phyloP scores from a whole-genome alignment of 1,140 invertebrate genomes.

The Sminthurinus signatus region DNA sequence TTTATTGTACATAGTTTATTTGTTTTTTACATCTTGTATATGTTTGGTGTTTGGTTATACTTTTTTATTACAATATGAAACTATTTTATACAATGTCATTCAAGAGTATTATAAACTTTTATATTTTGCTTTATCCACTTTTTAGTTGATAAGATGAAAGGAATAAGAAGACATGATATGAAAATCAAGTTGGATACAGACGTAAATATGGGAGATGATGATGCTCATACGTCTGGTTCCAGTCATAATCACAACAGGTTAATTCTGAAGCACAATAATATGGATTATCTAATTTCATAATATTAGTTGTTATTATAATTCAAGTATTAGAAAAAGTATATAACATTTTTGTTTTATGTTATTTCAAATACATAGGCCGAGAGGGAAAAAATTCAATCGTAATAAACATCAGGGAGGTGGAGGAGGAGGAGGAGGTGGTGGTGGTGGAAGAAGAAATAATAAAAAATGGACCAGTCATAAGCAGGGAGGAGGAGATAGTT shows the following conservation, averaged over 20 bases:
- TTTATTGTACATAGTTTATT: background rate
- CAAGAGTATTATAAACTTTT: background rate
- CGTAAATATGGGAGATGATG: constrained; percentile 8
- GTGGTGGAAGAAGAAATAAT: constrained; percentile 3
- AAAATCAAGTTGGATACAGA: constrained; percentile 9
- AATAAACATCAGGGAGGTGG: background rate
- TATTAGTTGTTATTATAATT: too few relatives aligned
- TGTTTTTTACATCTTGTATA: background rate
- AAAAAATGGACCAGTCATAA: background rate
- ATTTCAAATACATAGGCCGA: too few relatives aligned
- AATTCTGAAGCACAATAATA: background rate
- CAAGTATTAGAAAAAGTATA: too few relatives aligned
- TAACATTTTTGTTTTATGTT: too few relatives aligned
- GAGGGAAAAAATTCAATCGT: too few relatives aligned
- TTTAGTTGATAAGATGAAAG: constrained; percentile 1
- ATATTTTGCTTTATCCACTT: background rate
- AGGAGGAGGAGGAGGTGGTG: constrained; percentile 1
- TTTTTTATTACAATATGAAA: background rate
- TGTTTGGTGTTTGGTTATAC: background rate
- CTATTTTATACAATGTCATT: background rate
- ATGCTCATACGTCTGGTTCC: background rate
- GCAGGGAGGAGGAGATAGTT: background rate
- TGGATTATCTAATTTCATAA: too few relatives aligned
- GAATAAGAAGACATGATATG: background rate
- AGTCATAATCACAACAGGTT: constrained; percentile 1